Percentiles rank a stretch among this genome's conserved stretches.
phyloP scores from a whole-genome alignment of 2,797 vertebrate genomes.

The Fistularia commersonii region DNA sequence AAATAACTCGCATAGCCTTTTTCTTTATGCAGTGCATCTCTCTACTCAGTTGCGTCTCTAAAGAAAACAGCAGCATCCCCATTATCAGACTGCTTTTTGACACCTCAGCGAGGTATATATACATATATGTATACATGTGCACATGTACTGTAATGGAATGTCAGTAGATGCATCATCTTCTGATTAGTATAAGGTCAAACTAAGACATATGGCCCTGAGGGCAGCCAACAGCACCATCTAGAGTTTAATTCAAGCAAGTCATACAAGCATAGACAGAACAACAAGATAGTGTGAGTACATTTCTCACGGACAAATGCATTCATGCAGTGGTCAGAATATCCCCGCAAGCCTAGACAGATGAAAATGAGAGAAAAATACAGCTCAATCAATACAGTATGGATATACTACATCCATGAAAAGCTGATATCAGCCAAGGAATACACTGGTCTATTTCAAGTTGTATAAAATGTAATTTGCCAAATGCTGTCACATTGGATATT shows the following conservation, averaged over 20 bases:
- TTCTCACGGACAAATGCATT: conserved; percentile 12
- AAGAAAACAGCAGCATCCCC: too few relatives aligned
- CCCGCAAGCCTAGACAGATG: conserved; percentile 12
- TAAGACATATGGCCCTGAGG: conserved; percentile 3
- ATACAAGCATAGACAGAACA: conserved; percentile 10
- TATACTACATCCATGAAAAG: too few relatives aligned
- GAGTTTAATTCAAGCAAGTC: conserved; percentile 35
- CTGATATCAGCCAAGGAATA: too few relatives aligned
- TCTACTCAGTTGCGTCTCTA: too few relatives aligned
- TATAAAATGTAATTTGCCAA: too few relatives aligned
- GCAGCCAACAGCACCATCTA: conserved; percentile 37
- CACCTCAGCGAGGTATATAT: neutral
- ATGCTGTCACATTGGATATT: too few relatives aligned
- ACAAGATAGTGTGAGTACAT: neutral
- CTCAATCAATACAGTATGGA: too few relatives aligned
- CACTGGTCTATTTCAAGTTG: too few relatives aligned
- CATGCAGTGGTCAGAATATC: conserved; percentile 5
- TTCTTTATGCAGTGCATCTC: too few relatives aligned
- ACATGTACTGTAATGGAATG: conserved; percentile 1
- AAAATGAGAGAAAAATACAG: neutral
- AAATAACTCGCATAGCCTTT: too few relatives aligned
- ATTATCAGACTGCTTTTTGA: too few relatives aligned
- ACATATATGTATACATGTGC: conserved; percentile 13
- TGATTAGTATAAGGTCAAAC: conserved; percentile 27
- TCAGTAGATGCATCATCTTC: conserved; percentile 16